phyloP scores from a whole-genome alignment of 1,140 invertebrate species.

The Zaprionus nigranus region DNA sequence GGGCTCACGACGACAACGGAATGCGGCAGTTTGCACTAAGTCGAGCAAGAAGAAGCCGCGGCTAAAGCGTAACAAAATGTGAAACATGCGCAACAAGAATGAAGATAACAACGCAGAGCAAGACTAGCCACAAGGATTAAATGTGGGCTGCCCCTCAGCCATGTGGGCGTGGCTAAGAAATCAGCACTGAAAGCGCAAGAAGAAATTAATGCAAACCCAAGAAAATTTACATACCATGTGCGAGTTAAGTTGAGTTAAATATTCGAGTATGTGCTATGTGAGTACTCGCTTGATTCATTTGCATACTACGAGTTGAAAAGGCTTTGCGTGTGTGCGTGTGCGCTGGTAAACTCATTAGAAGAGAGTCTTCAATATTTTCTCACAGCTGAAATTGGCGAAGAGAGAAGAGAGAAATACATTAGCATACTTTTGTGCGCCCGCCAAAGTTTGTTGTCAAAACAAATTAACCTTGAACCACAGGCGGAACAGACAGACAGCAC shows the following conservation, averaged over 20 bases:
- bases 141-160: too few species aligned
- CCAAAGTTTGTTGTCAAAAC: conserved; percentile 70
- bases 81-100: conserved; percentile 69
- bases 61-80: conserved; percentile 46
- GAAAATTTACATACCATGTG: background rate
- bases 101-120: conserved; percentile 22
- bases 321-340: background rate
- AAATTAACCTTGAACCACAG: conserved; percentile 75
- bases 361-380: conserved; percentile 56
- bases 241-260: background rate
- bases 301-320: conserved; percentile 55
- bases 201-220: conserved; percentile 6
- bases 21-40: conserved; percentile 31
- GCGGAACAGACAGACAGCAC: conserved; percentile 21
- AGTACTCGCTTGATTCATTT: conserved; percentile 22
- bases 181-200: conserved; percentile 19
- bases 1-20: conserved; percentile 31
- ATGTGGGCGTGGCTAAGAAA: conserved; percentile 24
- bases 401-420: conserved; percentile 51
- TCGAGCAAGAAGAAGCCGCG: conserved; percentile 19
- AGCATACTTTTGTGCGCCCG: conserved; percentile 67
- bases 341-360: conserved; percentile 66
- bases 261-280: background rate
- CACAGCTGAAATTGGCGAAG: conserved; percentile 49
- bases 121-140: conserved; percentile 56